Percentiles rank a stretch among this genome's conserved stretches.
These are phyloP conservation scores for Macquaria ambigua DNA, from an alignment of 2,113 vertebrate genomes.

Conservation along the genomic window DNA sequence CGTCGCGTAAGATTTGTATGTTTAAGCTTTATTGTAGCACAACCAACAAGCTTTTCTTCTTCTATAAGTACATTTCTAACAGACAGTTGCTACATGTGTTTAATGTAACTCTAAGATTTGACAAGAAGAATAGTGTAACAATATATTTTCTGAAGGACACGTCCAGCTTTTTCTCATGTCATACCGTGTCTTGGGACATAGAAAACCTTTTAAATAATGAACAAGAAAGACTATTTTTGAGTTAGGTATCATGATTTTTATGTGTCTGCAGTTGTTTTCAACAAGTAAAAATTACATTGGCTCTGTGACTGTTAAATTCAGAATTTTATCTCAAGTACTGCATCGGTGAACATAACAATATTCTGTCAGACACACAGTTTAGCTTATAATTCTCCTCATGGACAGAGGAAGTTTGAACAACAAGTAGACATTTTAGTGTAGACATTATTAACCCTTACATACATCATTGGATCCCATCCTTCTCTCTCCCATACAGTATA, in stretches of 20 bases:
- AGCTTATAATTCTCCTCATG: constrained; percentile 15
- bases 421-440: neutral
- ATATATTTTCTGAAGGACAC: neutral
- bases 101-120: neutral
- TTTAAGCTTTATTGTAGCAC: neutral
- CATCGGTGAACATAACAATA: constrained; percentile 19
- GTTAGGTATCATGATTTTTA: neutral
- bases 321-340: constrained; percentile 13
- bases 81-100: neutral
- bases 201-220: neutral
- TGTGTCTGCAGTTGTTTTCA: too few relatives aligned
- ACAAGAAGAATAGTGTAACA: too few relatives aligned
- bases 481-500: neutral
- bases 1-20: neutral
- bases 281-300: neutral
- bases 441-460: neutral
- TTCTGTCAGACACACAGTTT: constrained; percentile 14
- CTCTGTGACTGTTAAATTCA: constrained; percentile 2
- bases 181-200: neutral
- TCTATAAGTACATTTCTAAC: neutral
- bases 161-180: neutral
- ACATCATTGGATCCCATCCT: too few relatives aligned
- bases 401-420: neutral
- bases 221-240: neutral
- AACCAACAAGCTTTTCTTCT: neutral